Evolutionary conservation across 2,113 vertebrate genomes (phyloP).

Genomic region (Parus major): DNA sequence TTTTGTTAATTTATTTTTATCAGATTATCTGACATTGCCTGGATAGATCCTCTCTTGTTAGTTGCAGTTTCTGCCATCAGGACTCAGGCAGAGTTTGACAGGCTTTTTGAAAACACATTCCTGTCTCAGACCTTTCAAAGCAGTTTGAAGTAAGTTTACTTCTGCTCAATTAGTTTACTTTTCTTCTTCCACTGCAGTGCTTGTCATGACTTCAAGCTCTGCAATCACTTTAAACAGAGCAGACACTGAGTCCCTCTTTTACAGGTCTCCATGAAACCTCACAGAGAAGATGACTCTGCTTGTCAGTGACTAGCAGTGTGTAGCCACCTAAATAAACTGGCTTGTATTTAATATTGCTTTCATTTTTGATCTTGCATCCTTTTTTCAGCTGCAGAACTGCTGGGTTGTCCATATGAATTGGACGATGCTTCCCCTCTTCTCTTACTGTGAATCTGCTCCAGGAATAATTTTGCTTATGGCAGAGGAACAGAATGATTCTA

Average conservation of each 20-base stretch:
- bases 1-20: background rate
- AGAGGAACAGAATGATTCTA: background rate
- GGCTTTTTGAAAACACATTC: background rate
- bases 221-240: background rate
- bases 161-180: background rate
- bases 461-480: background rate
- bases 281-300: background rate
- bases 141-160: background rate
- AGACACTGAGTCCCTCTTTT: background rate
- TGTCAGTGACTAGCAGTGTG: background rate
- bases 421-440: background rate
- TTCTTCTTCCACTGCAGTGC: background rate
- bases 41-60: background rate
- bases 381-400: background rate
- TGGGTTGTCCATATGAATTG: background rate
- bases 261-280: background rate
- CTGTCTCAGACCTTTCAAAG: background rate
- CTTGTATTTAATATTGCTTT: background rate
- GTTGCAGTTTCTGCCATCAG: background rate
- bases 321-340: background rate
- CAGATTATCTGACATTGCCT: background rate
- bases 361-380: background rate
- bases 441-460: background rate
- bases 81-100: background rate
- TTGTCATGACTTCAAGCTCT: background rate